phyloP scores from a whole-genome alignment of 1,140 invertebrate species.

The Drosophila obscura region DNA sequence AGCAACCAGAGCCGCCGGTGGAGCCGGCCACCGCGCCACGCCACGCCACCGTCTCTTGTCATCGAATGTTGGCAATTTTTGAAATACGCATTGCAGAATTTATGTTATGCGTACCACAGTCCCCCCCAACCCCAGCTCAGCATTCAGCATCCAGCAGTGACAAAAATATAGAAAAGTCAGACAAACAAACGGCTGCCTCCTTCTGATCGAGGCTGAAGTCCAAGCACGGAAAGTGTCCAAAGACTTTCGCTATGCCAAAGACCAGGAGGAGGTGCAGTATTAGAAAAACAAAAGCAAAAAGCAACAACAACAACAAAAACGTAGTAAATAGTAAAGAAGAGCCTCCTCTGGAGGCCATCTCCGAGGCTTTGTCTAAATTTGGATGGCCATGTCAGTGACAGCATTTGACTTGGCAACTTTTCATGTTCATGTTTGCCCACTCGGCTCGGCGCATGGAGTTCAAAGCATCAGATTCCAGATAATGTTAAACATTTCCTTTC shows the following conservation, averaged over 20 bases:
- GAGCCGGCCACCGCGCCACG: slow-evolving; percentile 12
- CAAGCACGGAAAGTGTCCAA: slow-evolving; percentile 69
- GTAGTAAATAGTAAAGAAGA: slow-evolving; percentile 16
- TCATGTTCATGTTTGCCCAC: slow-evolving; percentile 67
- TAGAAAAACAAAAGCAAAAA: slow-evolving; percentile 20
- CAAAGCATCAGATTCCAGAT: slow-evolving; percentile 78
- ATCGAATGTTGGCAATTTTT: slow-evolving; percentile 71
- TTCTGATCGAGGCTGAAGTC: slow-evolving; percentile 30
- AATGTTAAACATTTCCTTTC: slow-evolving; percentile 79
- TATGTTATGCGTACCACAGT: slow-evolving; percentile 75
- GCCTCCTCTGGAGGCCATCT: slow-evolving; percentile 70
- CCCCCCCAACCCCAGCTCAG: slow-evolving; percentile 10
- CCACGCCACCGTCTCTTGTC: slow-evolving; percentile 38
- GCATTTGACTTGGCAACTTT: slow-evolving; percentile 73
- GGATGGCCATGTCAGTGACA: slow-evolving; percentile 78
- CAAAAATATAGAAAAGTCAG: slow-evolving; percentile 58
- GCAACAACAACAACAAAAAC: neutral
- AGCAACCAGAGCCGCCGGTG: slow-evolving; percentile 17
- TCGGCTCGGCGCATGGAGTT: slow-evolving; percentile 71
- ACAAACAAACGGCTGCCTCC: slow-evolving; percentile 40
- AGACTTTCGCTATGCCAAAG: slow-evolving; percentile 67
- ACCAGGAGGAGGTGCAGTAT: slow-evolving; percentile 9
- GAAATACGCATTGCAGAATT: slow-evolving; percentile 80
- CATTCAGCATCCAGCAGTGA: slow-evolving; percentile 43
- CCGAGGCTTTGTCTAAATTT: slow-evolving; percentile 79